Conservation (phyloP, 1,140 invertebrate species). For the Philotrypesis tridentata region DNA sequence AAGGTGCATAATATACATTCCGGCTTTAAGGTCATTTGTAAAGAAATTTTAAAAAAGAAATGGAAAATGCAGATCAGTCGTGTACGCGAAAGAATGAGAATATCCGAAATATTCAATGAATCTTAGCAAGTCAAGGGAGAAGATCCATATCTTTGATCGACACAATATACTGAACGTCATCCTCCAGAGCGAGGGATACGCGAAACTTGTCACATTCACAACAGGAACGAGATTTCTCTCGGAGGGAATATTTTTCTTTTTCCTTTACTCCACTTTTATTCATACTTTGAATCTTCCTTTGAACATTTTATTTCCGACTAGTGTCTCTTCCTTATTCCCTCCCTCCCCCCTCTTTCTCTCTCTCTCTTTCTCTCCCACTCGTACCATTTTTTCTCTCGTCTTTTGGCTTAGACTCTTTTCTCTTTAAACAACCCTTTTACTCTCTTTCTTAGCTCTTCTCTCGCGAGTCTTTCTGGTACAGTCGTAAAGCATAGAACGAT, state of each 20-base stretch:
- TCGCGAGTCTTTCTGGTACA: conserved; percentile 8
- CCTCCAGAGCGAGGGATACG: not conserved
- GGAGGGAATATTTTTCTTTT: not conserved
- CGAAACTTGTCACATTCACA: not conserved
- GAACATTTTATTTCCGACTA: conserved; percentile 34
- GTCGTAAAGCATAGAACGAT: conserved; percentile 18
- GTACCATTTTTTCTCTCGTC: conserved; percentile 22
- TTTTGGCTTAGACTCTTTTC: conserved; percentile 28
- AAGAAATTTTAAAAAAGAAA: not conserved
- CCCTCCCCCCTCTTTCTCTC: conserved; percentile 42
- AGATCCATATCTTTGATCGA: not conserved
- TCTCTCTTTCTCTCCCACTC: conserved; percentile 31
- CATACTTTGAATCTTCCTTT: not conserved
- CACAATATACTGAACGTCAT: not conserved
- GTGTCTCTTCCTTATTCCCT: too few species aligned
- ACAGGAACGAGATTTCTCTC: not conserved
- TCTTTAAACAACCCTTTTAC: conserved; percentile 9
- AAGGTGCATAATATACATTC: not conserved
- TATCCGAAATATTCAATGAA: not conserved
- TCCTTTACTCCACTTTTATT: not conserved
- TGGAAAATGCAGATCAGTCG: not conserved
- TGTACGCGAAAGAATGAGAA: too few species aligned
- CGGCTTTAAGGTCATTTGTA: not conserved
- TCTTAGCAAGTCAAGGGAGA: not conserved
- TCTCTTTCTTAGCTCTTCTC: conserved; percentile 48